These are phyloP conservation scores for Coleophora flavipennella DNA, from an alignment of 2,888 invertebrate genomes.

Conservation along the genomic window DNA sequence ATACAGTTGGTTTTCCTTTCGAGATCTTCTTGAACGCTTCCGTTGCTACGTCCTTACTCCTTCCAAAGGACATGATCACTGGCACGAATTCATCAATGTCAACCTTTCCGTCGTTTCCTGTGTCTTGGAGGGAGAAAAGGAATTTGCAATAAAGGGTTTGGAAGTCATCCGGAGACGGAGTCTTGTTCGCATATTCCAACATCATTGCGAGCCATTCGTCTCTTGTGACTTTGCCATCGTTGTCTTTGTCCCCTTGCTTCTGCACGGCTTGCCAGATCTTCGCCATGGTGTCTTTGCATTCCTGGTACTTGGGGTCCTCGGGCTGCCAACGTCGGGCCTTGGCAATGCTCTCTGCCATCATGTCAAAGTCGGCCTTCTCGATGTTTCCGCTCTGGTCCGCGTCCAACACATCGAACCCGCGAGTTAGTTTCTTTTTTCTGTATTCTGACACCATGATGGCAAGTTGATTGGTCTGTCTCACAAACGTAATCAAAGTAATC, in stretches of 20 bases:
- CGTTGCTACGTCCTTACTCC: constrained; percentile 79
- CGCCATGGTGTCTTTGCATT: constrained; percentile 64
- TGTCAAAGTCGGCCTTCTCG: constrained; percentile 88
- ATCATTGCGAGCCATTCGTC: constrained; percentile 88
- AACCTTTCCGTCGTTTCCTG: constrained; percentile 82
- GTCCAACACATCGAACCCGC: constrained; percentile 92
- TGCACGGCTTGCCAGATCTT: constrained; percentile 84
- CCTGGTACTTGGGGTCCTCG: constrained; percentile 79
- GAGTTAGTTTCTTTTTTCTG: constrained; percentile 88
- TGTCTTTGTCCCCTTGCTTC: constrained; percentile 81
- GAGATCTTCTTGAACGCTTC: constrained; percentile 86
- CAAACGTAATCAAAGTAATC: background rate
- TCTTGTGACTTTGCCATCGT: constrained; percentile 83
- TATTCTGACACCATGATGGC: constrained; percentile 83
- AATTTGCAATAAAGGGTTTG: constrained; percentile 88
- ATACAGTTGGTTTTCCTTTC: constrained; percentile 80
- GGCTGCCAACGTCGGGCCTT: constrained; percentile 83
- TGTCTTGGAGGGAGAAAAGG: constrained; percentile 89
- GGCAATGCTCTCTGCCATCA: constrained; percentile 88
- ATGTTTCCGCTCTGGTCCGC: constrained; percentile 90
- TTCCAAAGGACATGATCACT: constrained; percentile 84
- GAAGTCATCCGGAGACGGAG: constrained; percentile 81
- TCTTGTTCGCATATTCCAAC: constrained; percentile 77
- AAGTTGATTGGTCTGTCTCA: background rate
- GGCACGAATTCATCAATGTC: constrained; percentile 86